A percentile compares a stretch with the other conserved stretches of the same genome.
phyloP scores from a whole-genome alignment of 2,113 vertebrate species.

The Prionailurus bengalensis region DNA sequence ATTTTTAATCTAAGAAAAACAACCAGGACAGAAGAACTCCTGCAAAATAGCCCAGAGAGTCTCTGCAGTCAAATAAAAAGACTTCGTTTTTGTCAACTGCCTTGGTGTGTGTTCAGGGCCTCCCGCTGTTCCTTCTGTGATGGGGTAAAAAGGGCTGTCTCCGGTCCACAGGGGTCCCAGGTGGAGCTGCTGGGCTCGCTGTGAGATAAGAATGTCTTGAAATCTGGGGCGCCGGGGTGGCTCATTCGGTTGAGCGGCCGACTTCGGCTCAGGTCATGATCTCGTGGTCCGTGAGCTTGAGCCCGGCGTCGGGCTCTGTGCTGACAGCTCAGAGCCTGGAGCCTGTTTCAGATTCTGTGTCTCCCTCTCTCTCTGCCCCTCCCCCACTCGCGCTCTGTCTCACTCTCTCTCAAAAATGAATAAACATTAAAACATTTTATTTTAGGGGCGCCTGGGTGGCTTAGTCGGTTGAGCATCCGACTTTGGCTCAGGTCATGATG shows the following conservation, averaged over 20 bases:
- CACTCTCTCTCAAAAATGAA: too few relatives aligned
- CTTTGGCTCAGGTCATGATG: too few relatives aligned
- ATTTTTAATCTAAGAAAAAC: slow-evolving; percentile 71
- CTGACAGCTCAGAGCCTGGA: too few relatives aligned
- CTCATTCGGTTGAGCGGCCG: too few relatives aligned
- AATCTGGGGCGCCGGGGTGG: not conserved
- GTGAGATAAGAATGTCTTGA: not conserved
- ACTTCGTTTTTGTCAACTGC: slow-evolving; percentile 46
- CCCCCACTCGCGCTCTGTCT: too few relatives aligned
- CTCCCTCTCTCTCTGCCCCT: too few relatives aligned
- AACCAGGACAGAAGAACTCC: slow-evolving; percentile 23
- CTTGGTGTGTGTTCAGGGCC: not conserved
- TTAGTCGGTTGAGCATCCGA: too few relatives aligned
- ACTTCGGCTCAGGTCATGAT: too few relatives aligned
- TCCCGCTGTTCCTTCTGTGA: not conserved
- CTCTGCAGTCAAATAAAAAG: slow-evolving; percentile 60
- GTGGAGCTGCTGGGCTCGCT: not conserved
- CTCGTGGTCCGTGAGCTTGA: accelerated
- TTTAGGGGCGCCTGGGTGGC: too few relatives aligned
- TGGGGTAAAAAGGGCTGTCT: not conserved
- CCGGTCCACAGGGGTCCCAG: not conserved
- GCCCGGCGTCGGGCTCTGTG: too few relatives aligned
- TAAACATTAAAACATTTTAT: too few relatives aligned
- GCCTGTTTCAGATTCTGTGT: too few relatives aligned
- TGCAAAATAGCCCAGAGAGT: slow-evolving; percentile 60